Evolutionary conservation across 2,888 invertebrate species (phyloP), one percentile per base, ranked within the genome.

Genomic region (Drosophila anomelani): DNA sequence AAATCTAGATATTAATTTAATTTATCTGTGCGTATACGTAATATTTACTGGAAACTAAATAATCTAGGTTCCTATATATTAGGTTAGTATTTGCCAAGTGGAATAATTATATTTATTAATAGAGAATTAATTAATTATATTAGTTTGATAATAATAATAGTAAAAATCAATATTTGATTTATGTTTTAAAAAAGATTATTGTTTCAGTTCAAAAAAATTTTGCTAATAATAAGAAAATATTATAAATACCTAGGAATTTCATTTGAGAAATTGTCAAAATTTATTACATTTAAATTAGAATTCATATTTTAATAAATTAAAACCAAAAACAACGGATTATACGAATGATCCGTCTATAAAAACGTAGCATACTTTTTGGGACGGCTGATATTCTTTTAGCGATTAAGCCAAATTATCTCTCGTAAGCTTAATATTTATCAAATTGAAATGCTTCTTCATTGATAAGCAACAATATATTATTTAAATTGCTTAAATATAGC

Each of bases 21-120:
- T 47, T 58, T 49, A 58, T 58, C 34, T 49, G 51, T 34, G 58
- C 51, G 51, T 51, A 51, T 51, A 51, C 51, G 5, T 51, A 51
- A 51, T 51, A 51, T 51, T 15, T 15, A 5, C 20, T 9, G 34
- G 5, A 34, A 34, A 51, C 51, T 51, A 20, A 20, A 9, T 20
- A 20, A 9, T 2, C 0, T 12, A 20, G 34, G 5, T 20, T 8
- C 15, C 9, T 20, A 51, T 51, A 32, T 32, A 17, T 32, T 15
- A 34, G 3, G 5, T 3, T 9, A 34, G 34, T 20, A 10, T 51
- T 51, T 34, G 20, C 15, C 7, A 34, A 34, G 12, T 29, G 5
- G 12, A 32, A 17, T 12, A 49, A 13, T 32, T 7, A 32, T 9
- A 4, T 8, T 26, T 46, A 46, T 26, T 46, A 26, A 26, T 26